Base-by-base conservation (phyloP, 2,113 vertebrate species). In the Uropsilus gracilis region DNA sequence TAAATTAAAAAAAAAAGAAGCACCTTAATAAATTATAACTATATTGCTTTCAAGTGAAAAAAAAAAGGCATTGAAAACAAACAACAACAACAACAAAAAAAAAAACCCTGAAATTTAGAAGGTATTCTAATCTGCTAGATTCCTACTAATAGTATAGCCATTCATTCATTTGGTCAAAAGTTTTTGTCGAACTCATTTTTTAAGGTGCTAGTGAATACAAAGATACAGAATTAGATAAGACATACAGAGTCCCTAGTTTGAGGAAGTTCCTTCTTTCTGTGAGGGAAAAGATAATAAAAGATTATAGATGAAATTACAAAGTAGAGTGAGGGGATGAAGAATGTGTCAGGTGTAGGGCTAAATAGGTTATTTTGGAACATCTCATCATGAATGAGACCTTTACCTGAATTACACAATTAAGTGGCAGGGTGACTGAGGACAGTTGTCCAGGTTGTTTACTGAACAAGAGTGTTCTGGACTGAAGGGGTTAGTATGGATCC, bases 391-490 rank as follows among this genome's bases (percentile, higher is more conserved):
- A 4, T 22, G 71, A 44, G 12, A n/a, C 28, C 64, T 89, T 68
- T 26, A 63, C 68, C n/a, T 28, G 57, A 61, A 82, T 61, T 26
- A 30, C 16, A 30, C 30, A 34, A 22, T 46, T 46, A 1, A 83
- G 39, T 46, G 8, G 6, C 3, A 13, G 50, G 28, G 2, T 68
- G 32, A 53, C 44, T 16, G 17, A 78, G 93, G 34, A 64, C 37
- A 8, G n/a, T 44, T 44, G 59, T 48, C 5, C 30, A 3, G 20
- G 11, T 30, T 46, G 68, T 26, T 76, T 3, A 17, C 48, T 9
- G 53, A 12, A 63, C 26, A 18, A 0, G n/a, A n/a, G 32, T 34
- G 32, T 7, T 0, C 13, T 34, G 22, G 37, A 13, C 66, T 71
- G 34, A 4, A n/a, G 42, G 22, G 48, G 32, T 26, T 22, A 64